Conservation (phyloP, 2,113 vertebrate species). For the Dromas ardeola region DNA sequence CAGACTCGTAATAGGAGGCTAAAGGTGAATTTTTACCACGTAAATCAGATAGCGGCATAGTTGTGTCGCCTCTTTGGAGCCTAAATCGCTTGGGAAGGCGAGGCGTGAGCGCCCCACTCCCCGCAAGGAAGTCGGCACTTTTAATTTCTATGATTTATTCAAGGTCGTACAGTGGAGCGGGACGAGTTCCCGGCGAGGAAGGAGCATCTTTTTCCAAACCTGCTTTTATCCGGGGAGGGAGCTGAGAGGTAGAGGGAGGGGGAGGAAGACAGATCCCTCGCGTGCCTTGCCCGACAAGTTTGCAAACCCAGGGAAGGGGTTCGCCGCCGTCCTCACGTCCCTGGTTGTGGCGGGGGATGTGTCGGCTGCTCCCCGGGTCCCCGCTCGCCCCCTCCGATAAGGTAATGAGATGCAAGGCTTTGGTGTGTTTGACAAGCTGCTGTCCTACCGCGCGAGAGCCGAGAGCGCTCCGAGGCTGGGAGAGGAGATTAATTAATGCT, state of each 20-base stretch:
- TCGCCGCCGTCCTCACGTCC: neutral
- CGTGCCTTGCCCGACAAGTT: neutral
- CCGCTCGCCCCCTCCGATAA: conserved; percentile 17
- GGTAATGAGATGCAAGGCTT: conserved; percentile 71
- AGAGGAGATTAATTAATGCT: conserved; percentile 82
- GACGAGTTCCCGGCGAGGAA: neutral
- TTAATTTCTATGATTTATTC: neutral
- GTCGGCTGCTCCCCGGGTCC: neutral
- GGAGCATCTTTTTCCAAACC: neutral
- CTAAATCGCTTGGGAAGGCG: neutral
- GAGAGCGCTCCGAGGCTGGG: conserved; percentile 64
- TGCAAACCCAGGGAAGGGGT: neutral
- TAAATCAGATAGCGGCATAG: neutral
- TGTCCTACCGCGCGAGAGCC: conserved; percentile 48
- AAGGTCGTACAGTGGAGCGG: neutral
- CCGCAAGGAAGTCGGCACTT: rapidly evolving
- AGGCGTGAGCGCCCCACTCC: neutral
- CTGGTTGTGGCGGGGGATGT: neutral
- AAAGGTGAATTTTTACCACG: rapidly evolving
- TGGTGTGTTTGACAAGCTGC: conserved; percentile 71
- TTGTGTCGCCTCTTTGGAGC: neutral
- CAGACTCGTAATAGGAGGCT: neutral
- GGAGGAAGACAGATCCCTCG: neutral
- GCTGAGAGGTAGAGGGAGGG: neutral
- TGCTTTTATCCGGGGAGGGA: rapidly evolving